A percentile compares a stretch with the other conserved stretches of the same genome.
Conservation (phyloP, 1,140 invertebrate genomes). For the Monochamus saltuarius region DNA sequence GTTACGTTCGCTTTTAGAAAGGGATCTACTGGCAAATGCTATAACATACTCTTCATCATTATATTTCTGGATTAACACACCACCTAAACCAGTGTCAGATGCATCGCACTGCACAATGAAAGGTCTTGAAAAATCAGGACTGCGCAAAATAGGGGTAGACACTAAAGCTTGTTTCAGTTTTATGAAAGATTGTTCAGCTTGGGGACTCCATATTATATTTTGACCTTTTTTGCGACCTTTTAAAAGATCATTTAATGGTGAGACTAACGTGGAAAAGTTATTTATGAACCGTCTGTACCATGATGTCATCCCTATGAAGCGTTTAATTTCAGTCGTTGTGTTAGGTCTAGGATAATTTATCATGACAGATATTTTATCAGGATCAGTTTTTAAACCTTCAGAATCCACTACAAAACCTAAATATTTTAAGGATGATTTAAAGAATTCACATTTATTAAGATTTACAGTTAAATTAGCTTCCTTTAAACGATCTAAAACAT, state of each 20-base stretch:
- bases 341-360: conserved; percentile 24
- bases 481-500: no score
- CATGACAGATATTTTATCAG: conserved; percentile 20
- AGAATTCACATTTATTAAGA: conserved; percentile 33
- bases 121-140: conserved; percentile 33
- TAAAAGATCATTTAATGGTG: conserved; percentile 48
- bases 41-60: conserved; percentile 28
- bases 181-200: conserved; percentile 24
- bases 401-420: conserved; percentile 18
- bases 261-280: conserved; percentile 46
- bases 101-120: conserved; percentile 36
- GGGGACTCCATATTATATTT: conserved; percentile 9
- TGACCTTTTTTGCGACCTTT: conserved; percentile 39
- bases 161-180: conserved; percentile 29
- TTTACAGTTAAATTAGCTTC: no score
- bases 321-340: conserved; percentile 39
- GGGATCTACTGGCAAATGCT: conserved; percentile 33
- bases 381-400: conserved; percentile 18
- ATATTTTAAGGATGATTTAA: conserved; percentile 13
- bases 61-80: conserved; percentile 34
- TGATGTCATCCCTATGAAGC: conserved; percentile 47
- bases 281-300: conserved; percentile 54
- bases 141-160: conserved; percentile 32
- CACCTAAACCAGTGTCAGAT: conserved; percentile 28
- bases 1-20: conserved; percentile 43